A percentile compares a stretch with the other conserved stretches of the same genome.
These are phyloP conservation scores for Merodon equestris DNA, from an alignment of 2,888 invertebrate genomes.

Conservation along the genomic window DNA sequence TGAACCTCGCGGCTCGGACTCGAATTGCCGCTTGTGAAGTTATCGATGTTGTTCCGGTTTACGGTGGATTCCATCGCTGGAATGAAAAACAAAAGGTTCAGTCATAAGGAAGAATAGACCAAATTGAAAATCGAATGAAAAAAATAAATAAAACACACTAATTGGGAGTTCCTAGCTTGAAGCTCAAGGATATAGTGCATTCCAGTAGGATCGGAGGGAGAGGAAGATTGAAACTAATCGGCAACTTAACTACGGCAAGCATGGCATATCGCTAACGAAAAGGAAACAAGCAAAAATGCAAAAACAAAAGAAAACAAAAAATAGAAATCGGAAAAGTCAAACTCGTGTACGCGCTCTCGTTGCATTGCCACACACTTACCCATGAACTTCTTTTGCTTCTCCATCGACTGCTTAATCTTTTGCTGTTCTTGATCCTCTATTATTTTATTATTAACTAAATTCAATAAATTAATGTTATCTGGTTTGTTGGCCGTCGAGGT, in stretches of 20 bases:
- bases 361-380: slow-evolving; percentile 60
- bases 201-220: no score
- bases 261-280: no score
- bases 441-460: slow-evolving; percentile 77
- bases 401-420: slow-evolving; percentile 75
- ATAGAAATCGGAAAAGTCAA: no score
- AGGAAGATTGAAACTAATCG: no score
- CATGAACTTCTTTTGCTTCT: slow-evolving; percentile 75
- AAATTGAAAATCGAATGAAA: no score
- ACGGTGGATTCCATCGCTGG: slow-evolving; percentile 54
- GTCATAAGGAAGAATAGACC: no score
- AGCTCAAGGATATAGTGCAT: no score
- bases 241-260: no score
- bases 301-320: background rate
- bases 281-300: no score
- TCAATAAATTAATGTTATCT: slow-evolving; percentile 75
- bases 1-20: slow-evolving; percentile 94
- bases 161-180: no score
- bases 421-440: slow-evolving; percentile 78
- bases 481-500: slow-evolving; percentile 70
- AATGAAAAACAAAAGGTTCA: slow-evolving; percentile 7
- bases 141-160: background rate
- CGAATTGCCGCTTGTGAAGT: slow-evolving; percentile 88
- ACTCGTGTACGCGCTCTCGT: no score
- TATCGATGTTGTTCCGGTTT: slow-evolving; percentile 70